These are phyloP conservation scores for Barnardius zonarius DNA, from an alignment of 2,113 vertebrate species.

Conservation along the genomic window DNA sequence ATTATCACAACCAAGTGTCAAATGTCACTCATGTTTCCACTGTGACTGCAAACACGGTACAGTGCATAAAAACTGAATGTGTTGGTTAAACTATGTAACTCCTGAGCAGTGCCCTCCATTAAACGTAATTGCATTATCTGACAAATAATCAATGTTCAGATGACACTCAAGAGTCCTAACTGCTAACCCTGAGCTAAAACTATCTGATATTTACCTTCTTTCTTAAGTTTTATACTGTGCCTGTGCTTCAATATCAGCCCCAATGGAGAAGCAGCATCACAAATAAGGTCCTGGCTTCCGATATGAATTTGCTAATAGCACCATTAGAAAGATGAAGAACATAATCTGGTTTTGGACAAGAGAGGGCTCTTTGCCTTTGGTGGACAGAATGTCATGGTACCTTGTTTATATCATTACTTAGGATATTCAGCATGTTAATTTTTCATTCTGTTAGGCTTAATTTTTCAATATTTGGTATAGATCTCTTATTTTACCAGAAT, in stretches of 20 bases:
- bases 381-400: background rate
- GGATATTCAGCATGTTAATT: conserved; percentile 8
- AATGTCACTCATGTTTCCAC: conserved; percentile 38
- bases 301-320: conserved; percentile 9
- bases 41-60: background rate
- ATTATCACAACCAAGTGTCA: background rate
- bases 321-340: conserved; percentile 39
- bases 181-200: conserved; percentile 59
- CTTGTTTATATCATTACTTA: background rate
- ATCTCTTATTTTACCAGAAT: conserved; percentile 38
- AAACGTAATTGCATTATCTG: conserved; percentile 73
- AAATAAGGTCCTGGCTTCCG: conserved; percentile 39
- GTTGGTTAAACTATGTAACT: conserved; percentile 62
- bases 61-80: conserved; percentile 54
- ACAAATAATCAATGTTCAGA: conserved; percentile 73
- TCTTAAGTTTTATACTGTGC: conserved; percentile 53
- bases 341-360: conserved; percentile 19
- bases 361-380: background rate
- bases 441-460: conserved; percentile 9
- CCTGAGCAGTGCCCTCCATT: conserved; percentile 68
- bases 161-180: conserved; percentile 69
- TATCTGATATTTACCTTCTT: conserved; percentile 50
- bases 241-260: background rate
- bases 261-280: conserved; percentile 34
- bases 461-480: conserved; percentile 30